A percentile compares a stretch with the other conserved stretches of the same genome.
phyloP scores from a whole-genome alignment of 1,140 invertebrate species.

The Drosophila auraria region DNA sequence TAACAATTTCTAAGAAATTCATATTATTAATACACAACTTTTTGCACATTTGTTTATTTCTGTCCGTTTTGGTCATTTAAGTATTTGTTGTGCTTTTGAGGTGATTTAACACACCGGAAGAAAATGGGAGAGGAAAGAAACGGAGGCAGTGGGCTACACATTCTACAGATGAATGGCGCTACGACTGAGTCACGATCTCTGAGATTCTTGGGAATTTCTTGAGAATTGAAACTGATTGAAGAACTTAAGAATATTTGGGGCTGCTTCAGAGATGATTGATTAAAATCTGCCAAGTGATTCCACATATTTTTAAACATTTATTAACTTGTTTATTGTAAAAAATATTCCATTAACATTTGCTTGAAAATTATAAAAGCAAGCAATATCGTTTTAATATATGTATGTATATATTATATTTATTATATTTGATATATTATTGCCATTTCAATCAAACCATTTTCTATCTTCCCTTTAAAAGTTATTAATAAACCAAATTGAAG shows the following conservation, averaged over 20 bases:
- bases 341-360: neutral
- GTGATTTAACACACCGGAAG: conserved; percentile 38
- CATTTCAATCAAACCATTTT: neutral
- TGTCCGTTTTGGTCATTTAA: conserved; percentile 28
- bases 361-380: too few species aligned
- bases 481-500: neutral
- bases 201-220: conserved; percentile 56
- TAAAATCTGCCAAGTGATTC: neutral
- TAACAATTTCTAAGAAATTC: conserved; percentile 66
- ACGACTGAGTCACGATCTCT: conserved; percentile 53
- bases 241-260: neutral
- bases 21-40: conserved; percentile 63
- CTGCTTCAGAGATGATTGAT: neutral
- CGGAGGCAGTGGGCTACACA: conserved; percentile 4
- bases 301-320: neutral
- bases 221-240: conserved; percentile 39
- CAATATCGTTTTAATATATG: too few species aligned
- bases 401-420: too few species aligned
- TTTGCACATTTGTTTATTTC: conserved; percentile 52
- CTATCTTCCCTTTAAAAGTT: neutral
- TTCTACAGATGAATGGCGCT: conserved; percentile 18
- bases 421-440: too few species aligned
- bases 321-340: neutral
- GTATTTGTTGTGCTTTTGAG: conserved; percentile 18
- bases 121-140: conserved; percentile 6